Evolutionary conservation across 2,113 vertebrate genomes (phyloP).

Genomic region (Pongo abelii): DNA sequence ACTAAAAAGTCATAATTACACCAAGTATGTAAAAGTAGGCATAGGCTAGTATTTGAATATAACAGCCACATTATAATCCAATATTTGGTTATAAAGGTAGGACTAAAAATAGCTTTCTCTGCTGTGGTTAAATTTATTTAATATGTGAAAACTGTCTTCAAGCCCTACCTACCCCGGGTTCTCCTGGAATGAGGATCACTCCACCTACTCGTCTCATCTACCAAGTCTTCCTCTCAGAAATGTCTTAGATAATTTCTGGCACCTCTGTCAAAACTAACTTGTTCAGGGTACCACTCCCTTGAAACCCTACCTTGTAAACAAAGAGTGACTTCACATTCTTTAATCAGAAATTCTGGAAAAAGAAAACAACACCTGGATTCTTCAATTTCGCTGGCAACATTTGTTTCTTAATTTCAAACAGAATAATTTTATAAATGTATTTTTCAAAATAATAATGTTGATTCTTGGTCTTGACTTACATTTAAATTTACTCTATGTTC

Average conservation of each 20-base stretch:
- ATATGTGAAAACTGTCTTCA: not conserved
- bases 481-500: not conserved
- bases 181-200: fast-evolving
- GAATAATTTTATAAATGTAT: not conserved
- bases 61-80: not conserved
- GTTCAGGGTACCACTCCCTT: not conserved
- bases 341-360: not conserved
- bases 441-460: not conserved
- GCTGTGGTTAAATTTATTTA: not conserved
- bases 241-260: not conserved
- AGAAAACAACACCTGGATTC: not conserved
- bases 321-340: not conserved
- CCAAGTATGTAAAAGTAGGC: not conserved
- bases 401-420: not conserved
- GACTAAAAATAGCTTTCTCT: not conserved
- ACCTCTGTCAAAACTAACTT: not conserved
- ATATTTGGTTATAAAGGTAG: not conserved
- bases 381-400: not conserved
- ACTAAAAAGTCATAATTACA: not conserved
- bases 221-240: not conserved
- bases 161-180: too few species aligned
- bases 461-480: not conserved
- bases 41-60: not conserved
- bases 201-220: too few species aligned
- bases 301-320: not conserved